A percentile compares a stretch with the other conserved stretches of the same genome.
These are phyloP conservation scores for Drosophila tristis DNA, from an alignment of 1,140 invertebrate genomes.

Conservation along the genomic window DNA sequence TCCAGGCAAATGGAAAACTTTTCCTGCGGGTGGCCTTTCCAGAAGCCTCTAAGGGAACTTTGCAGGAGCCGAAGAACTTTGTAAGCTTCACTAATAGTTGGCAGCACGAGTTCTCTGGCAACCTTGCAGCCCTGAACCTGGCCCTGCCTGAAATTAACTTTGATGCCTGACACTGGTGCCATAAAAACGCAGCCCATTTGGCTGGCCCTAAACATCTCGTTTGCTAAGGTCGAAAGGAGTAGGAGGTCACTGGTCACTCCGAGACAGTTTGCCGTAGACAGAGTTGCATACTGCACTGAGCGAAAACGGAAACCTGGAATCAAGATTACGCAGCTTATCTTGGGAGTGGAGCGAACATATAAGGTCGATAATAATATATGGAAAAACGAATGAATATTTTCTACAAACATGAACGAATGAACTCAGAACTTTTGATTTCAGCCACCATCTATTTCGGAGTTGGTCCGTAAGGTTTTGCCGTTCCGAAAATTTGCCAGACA, in stretches of 20 bases:
- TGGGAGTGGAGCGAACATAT: no score
- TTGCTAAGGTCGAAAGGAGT: neutral
- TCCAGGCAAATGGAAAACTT: slow-evolving; percentile 42
- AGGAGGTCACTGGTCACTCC: neutral
- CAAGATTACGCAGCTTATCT: no score
- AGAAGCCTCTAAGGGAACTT: slow-evolving; percentile 20
- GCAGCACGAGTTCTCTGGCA: slow-evolving; percentile 26
- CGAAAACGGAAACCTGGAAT: no score
- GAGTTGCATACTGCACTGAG: no score
- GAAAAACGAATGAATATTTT: no score
- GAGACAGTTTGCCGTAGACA: no score
- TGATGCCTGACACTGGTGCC: slow-evolving; percentile 36
- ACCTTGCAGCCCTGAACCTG: slow-evolving; percentile 33
- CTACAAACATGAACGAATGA: no score
- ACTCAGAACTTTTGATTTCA: no score
- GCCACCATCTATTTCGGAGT: no score
- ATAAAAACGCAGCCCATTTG: slow-evolving; percentile 44
- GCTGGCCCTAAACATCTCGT: slow-evolving; percentile 24
- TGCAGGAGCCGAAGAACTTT: slow-evolving; percentile 19
- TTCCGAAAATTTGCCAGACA: no score
- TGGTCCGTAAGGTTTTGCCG: no score
- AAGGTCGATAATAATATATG: no score
- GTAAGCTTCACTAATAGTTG: slow-evolving; percentile 22
- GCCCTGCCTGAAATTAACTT: slow-evolving; percentile 60
- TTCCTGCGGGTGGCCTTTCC: neutral